These are phyloP conservation scores for Plutella xylostella DNA, from an alignment of 2,888 invertebrate species.

Conservation along the genomic window DNA sequence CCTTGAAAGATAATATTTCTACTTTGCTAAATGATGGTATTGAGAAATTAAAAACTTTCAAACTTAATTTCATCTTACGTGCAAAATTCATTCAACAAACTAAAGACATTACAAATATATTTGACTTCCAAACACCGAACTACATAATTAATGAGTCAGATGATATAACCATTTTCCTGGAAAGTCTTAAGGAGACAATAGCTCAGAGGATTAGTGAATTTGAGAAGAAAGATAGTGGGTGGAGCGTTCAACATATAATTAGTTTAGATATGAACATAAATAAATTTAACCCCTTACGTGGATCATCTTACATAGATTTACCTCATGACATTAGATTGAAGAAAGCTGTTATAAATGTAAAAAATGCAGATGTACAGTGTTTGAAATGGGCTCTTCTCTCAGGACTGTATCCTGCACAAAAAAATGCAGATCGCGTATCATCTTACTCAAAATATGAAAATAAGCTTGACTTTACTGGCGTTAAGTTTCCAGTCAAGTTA, in stretches of 20 bases:
- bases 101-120: conserved; percentile 14
- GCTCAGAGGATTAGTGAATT: conserved; percentile 14
- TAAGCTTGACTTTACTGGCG: conserved; percentile 20
- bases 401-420: conserved; percentile 19
- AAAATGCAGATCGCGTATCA: conserved; percentile 13
- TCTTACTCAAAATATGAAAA: conserved; percentile 16
- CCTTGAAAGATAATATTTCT: neutral
- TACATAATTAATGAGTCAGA: conserved; percentile 14
- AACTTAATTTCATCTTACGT: conserved; percentile 18
- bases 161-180: conserved; percentile 12
- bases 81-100: conserved; percentile 18
- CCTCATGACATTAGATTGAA: conserved; percentile 19
- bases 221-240: conserved; percentile 22
- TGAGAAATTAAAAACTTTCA: conserved; percentile 11
- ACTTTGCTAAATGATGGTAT: neutral
- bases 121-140: conserved; percentile 20
- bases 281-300: conserved; percentile 19
- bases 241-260: conserved; percentile 16
- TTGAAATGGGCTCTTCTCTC: conserved; percentile 23
- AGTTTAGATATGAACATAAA: conserved; percentile 20
- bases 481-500: conserved; percentile 21
- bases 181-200: conserved; percentile 6
- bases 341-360: conserved; percentile 22
- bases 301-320: conserved; percentile 19
- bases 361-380: conserved; percentile 20